Evolutionary conservation across 1,140 invertebrate genomes (phyloP), one percentile per base, ranked within the genome.

Genomic region (Lepidurus apus): DNA sequence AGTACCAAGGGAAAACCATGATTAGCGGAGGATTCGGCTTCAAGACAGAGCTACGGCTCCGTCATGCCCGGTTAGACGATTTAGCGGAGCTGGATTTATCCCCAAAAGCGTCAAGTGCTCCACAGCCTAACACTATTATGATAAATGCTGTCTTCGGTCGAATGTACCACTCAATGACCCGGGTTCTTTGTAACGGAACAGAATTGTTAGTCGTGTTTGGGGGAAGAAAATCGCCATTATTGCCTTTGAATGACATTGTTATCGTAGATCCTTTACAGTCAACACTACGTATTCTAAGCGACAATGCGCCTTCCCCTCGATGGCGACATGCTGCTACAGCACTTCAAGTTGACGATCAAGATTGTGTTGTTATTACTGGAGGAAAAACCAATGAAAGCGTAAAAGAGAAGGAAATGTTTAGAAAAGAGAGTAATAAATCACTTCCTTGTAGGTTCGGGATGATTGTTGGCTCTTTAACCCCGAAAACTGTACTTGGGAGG

Each of bases 341-440:
- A 5, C 8, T 73, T 26, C 5, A 45, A 9, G 75, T 21, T 0
- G 65, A 47, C n/a, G 26, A 47, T 13, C 13, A 78, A 65, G 82
- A 84, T 26, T 74, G 81, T 8, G 79, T 85, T 21, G 80, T 85
- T 73, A 43, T 85, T 13, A 83, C 83, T 83, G 85, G 85, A 73
- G 85, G 85, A 5, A 78, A 82, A 43, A 83, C 81, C 43, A 79
- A 79, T 45, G 79, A 74, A 53, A 74, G 81, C 10, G 73, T 65
- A 65, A 7, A 65, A 65, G 21, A n/a, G 13, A 65, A 3, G 6
- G 13, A 13, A 65, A 1, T 7, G 21, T n/a, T 65, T 13, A 7
- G 21, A 65, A 65, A 21, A n/a, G 1, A 13, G 13, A 0, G 21
- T 11, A 13, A 6, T 65, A 65, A 13, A n/a, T 7, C 13, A n/a